Evolutionary conservation across 92 coral and sea anemone genomes (phyloP).

Genomic region (Actinostola sp.): DNA sequence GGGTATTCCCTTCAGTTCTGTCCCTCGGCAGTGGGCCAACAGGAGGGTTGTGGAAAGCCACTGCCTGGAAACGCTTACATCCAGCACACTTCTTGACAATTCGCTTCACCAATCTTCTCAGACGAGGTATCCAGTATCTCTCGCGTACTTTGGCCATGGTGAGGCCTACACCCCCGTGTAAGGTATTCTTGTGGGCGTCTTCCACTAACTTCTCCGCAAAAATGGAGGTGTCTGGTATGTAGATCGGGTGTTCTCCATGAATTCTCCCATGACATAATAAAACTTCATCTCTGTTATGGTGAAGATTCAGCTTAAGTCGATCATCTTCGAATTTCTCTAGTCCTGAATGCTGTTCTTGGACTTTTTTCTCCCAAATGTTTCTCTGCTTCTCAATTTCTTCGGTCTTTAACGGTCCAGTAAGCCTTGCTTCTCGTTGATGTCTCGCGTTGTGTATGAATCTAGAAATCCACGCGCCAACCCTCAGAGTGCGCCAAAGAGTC

Average conservation of each 20-base stretch:
- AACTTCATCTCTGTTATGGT: conserved; percentile 20
- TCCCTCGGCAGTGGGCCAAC: conserved; percentile 35
- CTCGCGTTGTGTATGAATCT: conserved; percentile 33
- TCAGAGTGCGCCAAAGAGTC: conserved; percentile 14
- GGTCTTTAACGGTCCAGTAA: conserved; percentile 26
- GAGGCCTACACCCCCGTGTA: conserved; percentile 45
- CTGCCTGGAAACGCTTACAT: no score
- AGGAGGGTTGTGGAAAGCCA: conserved; percentile 9
- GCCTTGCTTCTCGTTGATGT: not conserved
- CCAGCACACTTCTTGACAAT: conserved; percentile 11
- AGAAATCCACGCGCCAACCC: conserved; percentile 9
- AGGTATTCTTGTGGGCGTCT: conserved; percentile 18
- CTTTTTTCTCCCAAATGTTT: conserved; percentile 19
- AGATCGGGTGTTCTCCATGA: conserved; percentile 36
- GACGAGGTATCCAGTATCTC: conserved; percentile 31
- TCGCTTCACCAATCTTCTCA: conserved; percentile 32
- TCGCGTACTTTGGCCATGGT: conserved; percentile 38
- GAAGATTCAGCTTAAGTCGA: conserved; percentile 9
- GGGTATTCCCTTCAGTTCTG: conserved; percentile 30
- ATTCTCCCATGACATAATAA: conserved; percentile 24
- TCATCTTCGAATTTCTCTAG: conserved; percentile 7
- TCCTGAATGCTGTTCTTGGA: conserved; percentile 4
- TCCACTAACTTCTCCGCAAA: conserved; percentile 8
- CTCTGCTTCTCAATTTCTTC: conserved; percentile 33
- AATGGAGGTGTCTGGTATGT: conserved; percentile 19